A percentile compares a stretch with the other conserved stretches of the same genome.
phyloP scores from a whole-genome alignment of 2,113 vertebrate genomes.

The Polyodon spathula region DNA sequence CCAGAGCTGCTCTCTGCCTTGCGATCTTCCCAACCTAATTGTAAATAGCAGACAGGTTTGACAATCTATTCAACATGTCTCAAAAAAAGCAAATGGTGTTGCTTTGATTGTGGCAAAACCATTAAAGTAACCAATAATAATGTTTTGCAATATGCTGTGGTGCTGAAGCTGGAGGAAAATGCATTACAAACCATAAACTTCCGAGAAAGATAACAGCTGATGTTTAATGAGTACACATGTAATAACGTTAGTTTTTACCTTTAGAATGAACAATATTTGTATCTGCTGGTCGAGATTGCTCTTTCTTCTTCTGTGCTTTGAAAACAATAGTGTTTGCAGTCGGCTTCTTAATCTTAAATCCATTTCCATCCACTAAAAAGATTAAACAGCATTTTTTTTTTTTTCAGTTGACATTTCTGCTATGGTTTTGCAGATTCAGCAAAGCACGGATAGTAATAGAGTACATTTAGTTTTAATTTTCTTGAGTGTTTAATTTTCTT shows the following conservation, averaged over 20 bases:
- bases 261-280: conserved; percentile 18
- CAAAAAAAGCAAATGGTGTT: too few species aligned
- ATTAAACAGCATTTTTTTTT: background rate
- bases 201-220: too few species aligned
- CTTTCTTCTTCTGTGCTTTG: conserved; percentile 56
- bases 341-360: conserved; percentile 61
- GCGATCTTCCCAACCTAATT: conserved; percentile 3
- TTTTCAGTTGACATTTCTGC: background rate
- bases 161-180: too few species aligned
- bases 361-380: conserved; percentile 38
- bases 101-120: too few species aligned
- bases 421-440: background rate
- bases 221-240: background rate
- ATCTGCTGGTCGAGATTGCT: conserved; percentile 20
- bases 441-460: too few species aligned
- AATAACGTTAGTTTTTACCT: conserved; percentile 23
- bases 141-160: too few species aligned
- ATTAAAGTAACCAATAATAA: too few species aligned
- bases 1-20: conserved; percentile 7
- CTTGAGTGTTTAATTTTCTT: too few species aligned
- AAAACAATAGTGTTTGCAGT: conserved; percentile 60
- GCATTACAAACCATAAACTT: too few species aligned
- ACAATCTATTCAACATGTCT: background rate
- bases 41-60: background rate
- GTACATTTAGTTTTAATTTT: too few species aligned